Base-by-base conservation (phyloP, 2,888 invertebrate species). In the Camponotus fellah region DNA sequence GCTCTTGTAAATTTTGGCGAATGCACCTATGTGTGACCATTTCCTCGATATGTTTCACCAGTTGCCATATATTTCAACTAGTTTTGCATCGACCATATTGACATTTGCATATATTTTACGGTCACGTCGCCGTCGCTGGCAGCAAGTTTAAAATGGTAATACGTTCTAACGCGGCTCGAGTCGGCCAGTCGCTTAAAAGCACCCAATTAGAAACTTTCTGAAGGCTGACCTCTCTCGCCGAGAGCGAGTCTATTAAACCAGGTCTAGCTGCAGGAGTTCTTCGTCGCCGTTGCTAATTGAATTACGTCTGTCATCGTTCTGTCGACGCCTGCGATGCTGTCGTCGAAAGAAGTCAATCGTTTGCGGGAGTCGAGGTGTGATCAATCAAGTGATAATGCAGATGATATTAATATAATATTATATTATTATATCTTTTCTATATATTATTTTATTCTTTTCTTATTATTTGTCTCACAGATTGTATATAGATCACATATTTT, bases 161-260 rank as follows among this genome's bases (percentile, higher is more conserved):
- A 86, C 82, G 84, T 89, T 82, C 69, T 80, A 82, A 83, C 75
- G 77, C 49, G 56, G 62, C 32, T 46, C 26, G 21, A 53, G 72
- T n/a, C 60, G 85, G 65, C 74, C 86, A 88, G 83, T 88, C 91
- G 87, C 91, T 92, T 92, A 91, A 93, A 92, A 92, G 92, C 91
- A 85, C 75, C 90, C 91, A 93, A 92, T 93, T 93, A 93, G 91
- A 91, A 93, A 93, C 87, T 92, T 92, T 92, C 88, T 60, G 87
- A 75, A 72, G 82, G 76, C 79, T 88, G 86, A 85, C 84, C 81
- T 77, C 74, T 66, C 74, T 46, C 74, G 75, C 32, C 72, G 17
- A 53, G 58, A 21, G 62, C 32, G 75, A 88, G 80, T 88, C 84
- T 77, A 86, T 90, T 90, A 90, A 88, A 84, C 64, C 81, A n/a